phyloP scores from a whole-genome alignment of 2,797 vertebrate species.

The Eurystomus glaucurus region DNA sequence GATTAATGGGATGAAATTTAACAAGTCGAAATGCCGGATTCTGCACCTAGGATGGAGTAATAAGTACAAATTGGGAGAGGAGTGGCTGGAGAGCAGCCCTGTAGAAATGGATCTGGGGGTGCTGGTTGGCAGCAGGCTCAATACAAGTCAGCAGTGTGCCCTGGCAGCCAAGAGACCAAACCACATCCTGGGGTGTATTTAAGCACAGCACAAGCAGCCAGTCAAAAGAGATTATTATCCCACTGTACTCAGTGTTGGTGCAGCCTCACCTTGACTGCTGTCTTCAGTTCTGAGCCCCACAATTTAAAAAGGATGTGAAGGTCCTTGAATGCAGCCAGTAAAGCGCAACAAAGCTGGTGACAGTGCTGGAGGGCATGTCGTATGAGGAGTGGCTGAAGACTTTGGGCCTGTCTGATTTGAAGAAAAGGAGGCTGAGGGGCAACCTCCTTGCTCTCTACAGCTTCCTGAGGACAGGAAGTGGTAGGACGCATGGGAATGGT shows the following conservation, averaged over 20 bases:
- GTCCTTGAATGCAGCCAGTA: neutral
- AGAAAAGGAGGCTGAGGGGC: neutral
- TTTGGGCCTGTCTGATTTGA: neutral
- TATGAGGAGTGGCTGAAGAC: neutral
- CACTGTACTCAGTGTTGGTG: fast-evolving
- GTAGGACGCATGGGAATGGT: fast-evolving
- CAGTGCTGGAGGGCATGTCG: neutral
- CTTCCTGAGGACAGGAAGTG: neutral
- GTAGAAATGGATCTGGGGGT: neutral
- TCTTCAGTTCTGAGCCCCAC: neutral
- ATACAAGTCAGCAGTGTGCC: neutral
- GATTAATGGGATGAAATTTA: neutral
- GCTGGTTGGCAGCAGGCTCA: neutral
- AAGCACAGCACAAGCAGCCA: neutral
- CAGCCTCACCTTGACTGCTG: neutral
- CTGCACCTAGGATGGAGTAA: neutral
- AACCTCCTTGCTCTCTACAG: neutral
- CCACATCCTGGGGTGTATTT: neutral
- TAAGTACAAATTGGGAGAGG: neutral
- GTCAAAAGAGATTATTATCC: neutral
- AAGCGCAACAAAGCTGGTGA: neutral
- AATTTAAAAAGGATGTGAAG: neutral
- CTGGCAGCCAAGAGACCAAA: neutral
- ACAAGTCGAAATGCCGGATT: neutral
- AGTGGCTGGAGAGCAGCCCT: neutral